Conservation (phyloP, 2,797 vertebrate genomes). For the Darevskia nairensis region DNA sequence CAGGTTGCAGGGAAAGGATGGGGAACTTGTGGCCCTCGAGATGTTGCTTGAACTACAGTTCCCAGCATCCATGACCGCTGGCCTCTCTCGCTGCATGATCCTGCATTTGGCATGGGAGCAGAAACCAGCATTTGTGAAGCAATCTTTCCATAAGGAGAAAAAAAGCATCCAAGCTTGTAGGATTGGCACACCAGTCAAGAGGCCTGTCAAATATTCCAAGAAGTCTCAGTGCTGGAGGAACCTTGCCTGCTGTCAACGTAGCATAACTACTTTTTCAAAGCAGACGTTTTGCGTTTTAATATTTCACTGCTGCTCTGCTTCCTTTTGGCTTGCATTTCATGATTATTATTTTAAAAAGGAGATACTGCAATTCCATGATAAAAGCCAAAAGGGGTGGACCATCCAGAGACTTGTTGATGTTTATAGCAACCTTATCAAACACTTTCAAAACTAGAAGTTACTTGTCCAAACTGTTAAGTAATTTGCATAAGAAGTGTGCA, state of each 20-base stretch:
- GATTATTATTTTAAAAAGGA: background rate
- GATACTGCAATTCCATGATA: background rate
- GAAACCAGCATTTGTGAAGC: background rate
- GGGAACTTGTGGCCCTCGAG: too few species aligned
- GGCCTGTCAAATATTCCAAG: background rate
- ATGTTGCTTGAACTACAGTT: too few species aligned
- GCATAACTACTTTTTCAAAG: background rate
- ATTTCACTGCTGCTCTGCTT: background rate
- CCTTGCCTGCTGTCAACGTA: background rate
- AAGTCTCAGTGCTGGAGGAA: background rate
- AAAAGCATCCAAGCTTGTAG: background rate
- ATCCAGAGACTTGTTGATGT: too few species aligned
- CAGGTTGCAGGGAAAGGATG: background rate
- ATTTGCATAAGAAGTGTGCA: too few species aligned
- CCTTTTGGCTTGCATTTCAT: background rate
- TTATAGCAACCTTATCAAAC: background rate
- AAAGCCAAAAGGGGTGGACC: background rate
- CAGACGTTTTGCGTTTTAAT: background rate
- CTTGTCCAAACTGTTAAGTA: background rate
- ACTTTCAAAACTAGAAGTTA: background rate
- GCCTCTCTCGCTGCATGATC: background rate
- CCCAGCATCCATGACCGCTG: background rate
- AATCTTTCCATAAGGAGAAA: background rate
- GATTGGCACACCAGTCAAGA: background rate
- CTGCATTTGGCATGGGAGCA: background rate